phyloP scores from a whole-genome alignment of 1,140 invertebrate species.

The Drosophila burlai region DNA sequence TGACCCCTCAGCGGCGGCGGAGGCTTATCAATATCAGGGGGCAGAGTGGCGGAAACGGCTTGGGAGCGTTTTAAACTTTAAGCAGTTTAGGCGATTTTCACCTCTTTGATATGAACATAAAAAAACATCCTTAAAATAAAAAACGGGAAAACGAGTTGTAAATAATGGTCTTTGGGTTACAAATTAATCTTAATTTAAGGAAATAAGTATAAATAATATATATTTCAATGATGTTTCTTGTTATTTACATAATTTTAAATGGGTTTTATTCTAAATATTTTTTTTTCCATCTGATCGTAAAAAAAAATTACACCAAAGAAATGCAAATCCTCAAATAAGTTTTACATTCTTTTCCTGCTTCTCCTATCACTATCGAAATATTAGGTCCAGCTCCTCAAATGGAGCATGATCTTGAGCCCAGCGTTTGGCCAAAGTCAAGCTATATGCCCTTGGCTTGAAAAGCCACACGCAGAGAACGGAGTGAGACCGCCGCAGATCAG shows the following conservation, averaged over 20 bases:
- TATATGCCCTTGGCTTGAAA: conserved; percentile 71
- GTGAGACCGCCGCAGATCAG: conserved; percentile 43
- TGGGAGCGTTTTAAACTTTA: conserved; percentile 8
- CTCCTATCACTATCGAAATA: conserved; percentile 26
- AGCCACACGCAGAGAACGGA: conserved; percentile 72
- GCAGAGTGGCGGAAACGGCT: conserved; percentile 3
- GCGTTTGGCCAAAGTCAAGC: conserved; percentile 64
- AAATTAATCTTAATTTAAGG: too few relatives aligned
- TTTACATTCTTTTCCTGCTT: background rate
- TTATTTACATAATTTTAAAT: too few relatives aligned
- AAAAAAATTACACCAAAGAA: too few relatives aligned
- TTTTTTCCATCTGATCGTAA: too few relatives aligned
- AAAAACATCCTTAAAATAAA: too few relatives aligned
- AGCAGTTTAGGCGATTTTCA: too few relatives aligned
- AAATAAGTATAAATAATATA: too few relatives aligned
- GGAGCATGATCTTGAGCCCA: conserved; percentile 63
- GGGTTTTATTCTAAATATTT: too few relatives aligned
- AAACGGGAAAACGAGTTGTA: too few relatives aligned
- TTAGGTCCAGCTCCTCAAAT: conserved; percentile 2
- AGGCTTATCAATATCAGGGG: conserved; percentile 52
- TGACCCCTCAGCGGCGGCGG: conserved; percentile 49
- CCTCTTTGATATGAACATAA: background rate
- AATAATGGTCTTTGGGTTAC: too few relatives aligned
- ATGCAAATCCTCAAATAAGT: background rate
- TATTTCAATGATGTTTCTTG: too few relatives aligned